Base-by-base conservation (phyloP, 1,140 invertebrate species). In the Metopolophium dirhodum region DNA sequence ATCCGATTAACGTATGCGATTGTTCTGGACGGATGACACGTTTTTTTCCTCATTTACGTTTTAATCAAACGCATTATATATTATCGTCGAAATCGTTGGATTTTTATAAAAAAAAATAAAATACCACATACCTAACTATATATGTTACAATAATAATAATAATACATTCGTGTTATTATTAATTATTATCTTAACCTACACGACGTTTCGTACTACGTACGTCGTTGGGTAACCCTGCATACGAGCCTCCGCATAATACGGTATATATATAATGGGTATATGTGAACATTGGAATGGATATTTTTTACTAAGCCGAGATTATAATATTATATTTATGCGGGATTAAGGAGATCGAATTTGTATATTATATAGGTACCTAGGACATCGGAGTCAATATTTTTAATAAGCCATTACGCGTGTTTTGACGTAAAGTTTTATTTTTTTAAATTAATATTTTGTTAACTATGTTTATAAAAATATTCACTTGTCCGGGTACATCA, bases 281-380 rank as follows among this genome's bases (percentile, higher is more conserved):
- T n/a, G 51, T 37, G 49, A 26, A 35, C 23, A 89, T 8, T 61
- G 54, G 9, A 61, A 90, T 41, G 23, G 51, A 61, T 90, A 61
- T 90, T 61, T 45, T 89, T 90, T 57, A 90, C 35, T 41, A 61
- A 89, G 87, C 87, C 14, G 35, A 9, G 54, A 90, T 90, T 61
- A 49, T 61, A 41, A 57, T 41, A 90, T 61, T 49, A 61, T 61
- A 89, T 22, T 37, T 90, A 61, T 61, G 41, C 22, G 45, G 88
- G 88, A 90, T 61, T 90, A 90, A 61, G 35, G 51, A 90, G 88
- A 90, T 90, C 51, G 22, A 61, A 90, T 61, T 41, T 14, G 37
- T 37, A 51, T 22, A 11, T 18, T 4, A 35, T 26, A 35, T 51
- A 8, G 9, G 45, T 87, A 49, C n/a, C 30, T n/a, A n/a, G n/a